These are phyloP conservation scores for Spodoptera litura DNA, from an alignment of 1,140 invertebrate species.

Conservation along the genomic window DNA sequence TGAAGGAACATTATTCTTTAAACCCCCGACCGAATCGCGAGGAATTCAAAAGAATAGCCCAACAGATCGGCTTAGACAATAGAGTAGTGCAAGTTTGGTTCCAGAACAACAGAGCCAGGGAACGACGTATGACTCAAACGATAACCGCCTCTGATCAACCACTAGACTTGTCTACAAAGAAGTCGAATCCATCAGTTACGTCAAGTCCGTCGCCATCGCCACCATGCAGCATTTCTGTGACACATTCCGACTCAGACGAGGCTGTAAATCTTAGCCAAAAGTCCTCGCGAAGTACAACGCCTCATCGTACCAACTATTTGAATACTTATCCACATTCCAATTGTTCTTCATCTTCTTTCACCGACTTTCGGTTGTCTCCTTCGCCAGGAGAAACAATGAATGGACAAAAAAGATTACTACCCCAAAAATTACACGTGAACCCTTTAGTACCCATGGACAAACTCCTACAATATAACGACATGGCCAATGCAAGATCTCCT, in stretches of 20 bases:
- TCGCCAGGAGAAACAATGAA: conserved; percentile 84
- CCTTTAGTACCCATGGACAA: conserved; percentile 87
- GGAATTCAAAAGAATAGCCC: conserved; percentile 95
- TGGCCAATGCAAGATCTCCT: conserved; percentile 84
- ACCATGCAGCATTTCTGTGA: conserved; percentile 87
- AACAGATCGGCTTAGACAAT: conserved; percentile 95
- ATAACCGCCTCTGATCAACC: conserved; percentile 90
- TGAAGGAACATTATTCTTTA: conserved; percentile 95
- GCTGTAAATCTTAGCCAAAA: conserved; percentile 91
- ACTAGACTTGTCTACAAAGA: conserved; percentile 95
- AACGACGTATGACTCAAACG: conserved; percentile 89
- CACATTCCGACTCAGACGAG: conserved; percentile 89
- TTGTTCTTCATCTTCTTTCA: conserved; percentile 84
- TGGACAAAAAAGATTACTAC: conserved; percentile 71
- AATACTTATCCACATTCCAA: conserved; percentile 87
- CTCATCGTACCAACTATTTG: conserved; percentile 82
- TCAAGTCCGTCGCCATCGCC: conserved; percentile 88
- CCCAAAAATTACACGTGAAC: conserved; percentile 72
- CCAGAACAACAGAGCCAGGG: conserved; percentile 97
- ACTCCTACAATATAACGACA: conserved; percentile 88
- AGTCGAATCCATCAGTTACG: conserved; percentile 85
- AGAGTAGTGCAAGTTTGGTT: conserved; percentile 99
- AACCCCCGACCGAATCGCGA: conserved; percentile 97
- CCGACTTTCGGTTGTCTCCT: conserved; percentile 83
- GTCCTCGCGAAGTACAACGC: conserved; percentile 88